Evolutionary conservation across 2,888 invertebrate genomes (phyloP).

Genomic region (Gandaritis pyraliata): DNA sequence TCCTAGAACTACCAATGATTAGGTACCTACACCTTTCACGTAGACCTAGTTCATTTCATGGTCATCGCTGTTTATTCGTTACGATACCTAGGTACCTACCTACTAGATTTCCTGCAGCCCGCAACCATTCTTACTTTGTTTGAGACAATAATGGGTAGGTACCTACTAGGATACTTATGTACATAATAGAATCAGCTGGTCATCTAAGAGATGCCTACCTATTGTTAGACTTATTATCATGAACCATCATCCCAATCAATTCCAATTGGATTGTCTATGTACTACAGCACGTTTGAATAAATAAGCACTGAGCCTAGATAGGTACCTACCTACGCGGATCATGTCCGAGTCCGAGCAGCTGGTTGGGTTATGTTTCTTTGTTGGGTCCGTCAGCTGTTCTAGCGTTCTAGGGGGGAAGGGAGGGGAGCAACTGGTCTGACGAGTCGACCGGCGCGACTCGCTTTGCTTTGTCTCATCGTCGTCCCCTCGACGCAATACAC

Average conservation of each 20-base stretch:
- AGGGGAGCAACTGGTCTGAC: conserved; percentile 59
- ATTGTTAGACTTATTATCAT: too few species aligned
- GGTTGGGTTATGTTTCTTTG: conserved; percentile 66
- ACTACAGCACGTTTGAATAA: too few species aligned
- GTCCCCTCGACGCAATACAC: conserved; percentile 28
- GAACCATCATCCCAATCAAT: too few species aligned
- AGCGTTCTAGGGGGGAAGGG: conserved; percentile 45
- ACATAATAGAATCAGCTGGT: background rate
- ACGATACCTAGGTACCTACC: conserved; percentile 11
- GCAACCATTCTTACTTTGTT: too few species aligned
- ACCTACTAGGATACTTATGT: background rate
- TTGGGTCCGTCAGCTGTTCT: conserved; percentile 78
- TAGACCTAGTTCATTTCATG: conserved; percentile 49
- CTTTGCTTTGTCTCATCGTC: conserved; percentile 43
- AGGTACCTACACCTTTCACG: conserved; percentile 63
- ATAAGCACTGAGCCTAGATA: background rate
- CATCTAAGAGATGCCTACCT: too few species aligned
- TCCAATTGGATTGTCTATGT: too few species aligned
- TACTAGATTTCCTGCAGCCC: background rate
- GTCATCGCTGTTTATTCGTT: conserved; percentile 63
- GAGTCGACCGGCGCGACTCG: conserved; percentile 50
- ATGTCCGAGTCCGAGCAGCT: conserved; percentile 42
- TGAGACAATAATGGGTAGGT: too few species aligned
- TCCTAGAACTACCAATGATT: conserved; percentile 63
- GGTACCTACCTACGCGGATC: conserved; percentile 20